Base-by-base conservation (phyloP, 2,888 invertebrate genomes). In the Chironomus riparius region DNA sequence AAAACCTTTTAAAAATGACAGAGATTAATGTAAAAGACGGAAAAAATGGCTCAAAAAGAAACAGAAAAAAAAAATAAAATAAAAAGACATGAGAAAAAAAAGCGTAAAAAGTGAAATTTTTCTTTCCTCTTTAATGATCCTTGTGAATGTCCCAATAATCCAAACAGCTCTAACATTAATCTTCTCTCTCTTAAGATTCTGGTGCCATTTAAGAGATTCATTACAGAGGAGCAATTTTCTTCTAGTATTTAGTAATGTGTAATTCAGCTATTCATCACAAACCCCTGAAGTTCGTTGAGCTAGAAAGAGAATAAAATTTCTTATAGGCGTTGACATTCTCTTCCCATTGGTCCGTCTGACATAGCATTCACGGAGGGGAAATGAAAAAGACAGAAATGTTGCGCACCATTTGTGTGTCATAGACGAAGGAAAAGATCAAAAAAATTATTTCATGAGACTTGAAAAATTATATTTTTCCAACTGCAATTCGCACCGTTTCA, bases 91-190 rank as follows among this genome's bases (percentile, higher is more conserved):
- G 68, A 47, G 68, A 47, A 65, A 56, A 28, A 38, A 21, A 72
- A 62, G 61, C 24, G 48, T 38, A 48, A 68, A 74, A 74, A 73
- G 62, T 18, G n/a, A 50, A 18, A 38, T 73, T 73, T 47, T 70
- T 24, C 24, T 70, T 70, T 70, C 21, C 47, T 68, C 48, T 68
- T 74, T 74, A 74, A 74, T 74, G 74, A 62, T 74, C 65, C 74
- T 74, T 74, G 73, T 68, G 68, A 74, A 50, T 74, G 74, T 74
- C 74, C 74, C 74, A 74, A 74, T 68, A 74, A 74, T 74, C 74
- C 74, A 50, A 72, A 74, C 74, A 68, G 74, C 74, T 74, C 65
- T 28, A 74, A 68, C 74, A 74, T 74, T 65, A 74, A 74, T 74
- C 74, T 74, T 74, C 48, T 68, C 74, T 38, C 68, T 65, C 74